Percentiles rank a stretch among this genome's conserved stretches.
phyloP scores from a whole-genome alignment of 2,113 vertebrate species.

The Tamias sibiricus region DNA sequence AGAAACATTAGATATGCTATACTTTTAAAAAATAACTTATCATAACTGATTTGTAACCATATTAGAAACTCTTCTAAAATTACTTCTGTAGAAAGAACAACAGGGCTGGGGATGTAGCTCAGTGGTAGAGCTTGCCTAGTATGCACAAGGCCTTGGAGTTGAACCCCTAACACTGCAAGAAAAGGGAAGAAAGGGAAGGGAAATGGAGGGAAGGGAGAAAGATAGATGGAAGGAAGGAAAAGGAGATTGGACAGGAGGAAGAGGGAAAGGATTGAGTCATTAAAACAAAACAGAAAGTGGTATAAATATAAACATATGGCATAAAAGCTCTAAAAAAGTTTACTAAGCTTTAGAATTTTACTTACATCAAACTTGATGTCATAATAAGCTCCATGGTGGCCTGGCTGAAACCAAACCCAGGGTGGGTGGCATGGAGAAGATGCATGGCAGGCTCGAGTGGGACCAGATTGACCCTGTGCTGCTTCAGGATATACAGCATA shows the following conservation, averaged over 20 bases:
- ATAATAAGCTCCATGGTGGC: neutral
- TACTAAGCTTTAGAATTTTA: conserved; percentile 24
- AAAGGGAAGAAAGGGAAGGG: neutral
- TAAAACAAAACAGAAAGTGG: conserved; percentile 15
- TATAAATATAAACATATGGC: neutral
- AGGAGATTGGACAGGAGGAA: neutral
- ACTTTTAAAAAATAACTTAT: neutral
- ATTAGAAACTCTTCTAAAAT: conserved; percentile 31
- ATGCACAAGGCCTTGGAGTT: neutral
- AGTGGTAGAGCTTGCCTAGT: neutral
- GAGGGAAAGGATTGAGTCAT: neutral
- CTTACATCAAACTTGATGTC: neutral
- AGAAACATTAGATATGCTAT: neutral
- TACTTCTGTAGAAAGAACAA: neutral
- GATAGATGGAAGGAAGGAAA: too few species aligned
- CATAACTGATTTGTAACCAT: conserved; percentile 20
- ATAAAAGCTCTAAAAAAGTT: neutral
- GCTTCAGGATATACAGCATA: neutral
- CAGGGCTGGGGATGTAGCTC: neutral
- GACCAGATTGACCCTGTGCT: neutral
- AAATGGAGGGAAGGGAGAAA: too few species aligned
- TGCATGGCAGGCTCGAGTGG: neutral
- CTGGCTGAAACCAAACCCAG: neutral
- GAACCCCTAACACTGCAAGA: neutral
- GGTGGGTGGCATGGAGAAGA: neutral